Percentiles rank a stretch among this genome's conserved stretches.
phyloP scores from a whole-genome alignment of 2,797 vertebrate genomes.

The Cetoscarus ocellatus region DNA sequence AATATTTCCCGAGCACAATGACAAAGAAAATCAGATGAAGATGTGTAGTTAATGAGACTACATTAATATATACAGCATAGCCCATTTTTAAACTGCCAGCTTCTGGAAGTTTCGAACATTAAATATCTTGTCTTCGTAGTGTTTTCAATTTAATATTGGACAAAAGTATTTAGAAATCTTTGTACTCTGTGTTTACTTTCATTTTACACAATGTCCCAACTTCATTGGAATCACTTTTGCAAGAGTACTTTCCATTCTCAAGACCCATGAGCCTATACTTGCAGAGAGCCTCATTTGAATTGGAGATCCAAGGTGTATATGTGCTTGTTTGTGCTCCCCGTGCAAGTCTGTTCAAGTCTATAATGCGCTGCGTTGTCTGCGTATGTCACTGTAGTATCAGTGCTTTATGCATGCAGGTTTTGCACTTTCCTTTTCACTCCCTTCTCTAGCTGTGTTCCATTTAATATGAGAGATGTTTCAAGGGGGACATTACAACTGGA shows the following conservation, averaged over 20 bases:
- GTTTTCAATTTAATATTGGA: too few relatives aligned
- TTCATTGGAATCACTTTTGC: too few relatives aligned
- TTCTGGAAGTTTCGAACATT: too few relatives aligned
- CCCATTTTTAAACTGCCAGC: too few relatives aligned
- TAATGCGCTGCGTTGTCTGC: slow-evolving; percentile 47
- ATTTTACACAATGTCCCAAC: too few relatives aligned
- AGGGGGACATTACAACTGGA: slow-evolving; percentile 75
- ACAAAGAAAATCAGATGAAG: too few relatives aligned
- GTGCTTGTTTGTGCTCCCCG: slow-evolving; percentile 36
- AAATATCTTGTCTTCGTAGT: too few relatives aligned
- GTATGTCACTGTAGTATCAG: slow-evolving; percentile 35
- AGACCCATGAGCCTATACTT: slow-evolving; percentile 56
- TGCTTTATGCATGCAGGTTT: slow-evolving; percentile 37
- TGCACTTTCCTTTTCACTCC: slow-evolving; percentile 55
- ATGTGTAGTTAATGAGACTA: too few relatives aligned
- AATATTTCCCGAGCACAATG: too few relatives aligned
- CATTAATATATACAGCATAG: too few relatives aligned
- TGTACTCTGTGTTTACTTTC: too few relatives aligned
- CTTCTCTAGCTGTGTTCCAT: slow-evolving; percentile 74
- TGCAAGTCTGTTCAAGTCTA: slow-evolving; percentile 38
- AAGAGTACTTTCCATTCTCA: slow-evolving; percentile 47
- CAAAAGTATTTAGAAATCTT: too few relatives aligned
- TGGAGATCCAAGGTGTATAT: slow-evolving; percentile 33
- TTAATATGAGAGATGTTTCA: slow-evolving; percentile 84
- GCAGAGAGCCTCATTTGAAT: slow-evolving; percentile 49